Evolutionary conservation across 2,888 invertebrate genomes (phyloP).

Genomic region (Torymus texanus): DNA sequence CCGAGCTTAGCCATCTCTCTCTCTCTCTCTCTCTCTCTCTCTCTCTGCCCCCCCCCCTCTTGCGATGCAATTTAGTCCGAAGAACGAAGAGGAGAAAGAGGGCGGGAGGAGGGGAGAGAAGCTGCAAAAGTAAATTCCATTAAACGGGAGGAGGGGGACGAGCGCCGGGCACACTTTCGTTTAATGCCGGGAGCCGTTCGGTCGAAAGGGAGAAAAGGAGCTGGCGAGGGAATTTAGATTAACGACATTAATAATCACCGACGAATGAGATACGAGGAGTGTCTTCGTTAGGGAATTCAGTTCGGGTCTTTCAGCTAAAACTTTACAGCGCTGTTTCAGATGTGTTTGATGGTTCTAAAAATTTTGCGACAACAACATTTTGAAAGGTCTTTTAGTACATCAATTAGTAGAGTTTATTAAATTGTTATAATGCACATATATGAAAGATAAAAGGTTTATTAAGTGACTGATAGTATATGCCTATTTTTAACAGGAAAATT

Average conservation of each 20-base stretch:
- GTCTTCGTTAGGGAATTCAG: too few relatives aligned
- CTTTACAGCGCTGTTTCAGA: too few relatives aligned
- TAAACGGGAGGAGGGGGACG: constrained; percentile 56
- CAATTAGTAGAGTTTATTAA: too few relatives aligned
- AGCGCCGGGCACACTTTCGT: constrained; percentile 63
- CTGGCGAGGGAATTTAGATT: constrained; percentile 56
- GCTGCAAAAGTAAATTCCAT: constrained; percentile 70
- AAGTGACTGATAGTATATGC: too few relatives aligned
- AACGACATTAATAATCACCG: constrained; percentile 55
- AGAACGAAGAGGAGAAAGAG: constrained; percentile 37
- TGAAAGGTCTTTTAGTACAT: too few relatives aligned
- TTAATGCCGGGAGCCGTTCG: constrained; percentile 60
- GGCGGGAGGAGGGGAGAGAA: constrained; percentile 60
- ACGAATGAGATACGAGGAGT: constrained; percentile 38
- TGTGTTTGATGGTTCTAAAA: too few relatives aligned
- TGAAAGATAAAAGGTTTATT: too few relatives aligned
- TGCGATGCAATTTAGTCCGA: constrained; percentile 63
- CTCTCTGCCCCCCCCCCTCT: constrained; percentile 21
- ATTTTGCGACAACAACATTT: too few relatives aligned
- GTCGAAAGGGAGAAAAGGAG: constrained; percentile 20
- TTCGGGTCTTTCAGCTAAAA: too few relatives aligned
- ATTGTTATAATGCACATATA: too few relatives aligned
- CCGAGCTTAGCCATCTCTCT: constrained; percentile 43
- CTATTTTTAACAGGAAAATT: too few relatives aligned
- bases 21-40: constrained; percentile 26